phyloP scores from a whole-genome alignment of 2,797 vertebrate species.

The Pseudocheirus occidentalis region DNA sequence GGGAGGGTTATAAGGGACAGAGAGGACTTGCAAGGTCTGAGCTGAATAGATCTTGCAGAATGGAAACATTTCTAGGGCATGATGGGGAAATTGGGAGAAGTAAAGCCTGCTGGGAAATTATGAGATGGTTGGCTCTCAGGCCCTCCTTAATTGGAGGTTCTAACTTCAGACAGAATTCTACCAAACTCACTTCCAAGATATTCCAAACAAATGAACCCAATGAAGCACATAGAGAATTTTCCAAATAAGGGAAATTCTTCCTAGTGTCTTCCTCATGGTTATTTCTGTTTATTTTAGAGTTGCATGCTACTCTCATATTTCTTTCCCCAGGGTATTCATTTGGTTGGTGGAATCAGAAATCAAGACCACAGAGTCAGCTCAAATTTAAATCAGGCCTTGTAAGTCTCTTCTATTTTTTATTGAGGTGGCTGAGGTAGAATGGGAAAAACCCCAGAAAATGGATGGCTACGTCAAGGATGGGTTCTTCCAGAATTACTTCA shows the following conservation, averaged over 20 bases:
- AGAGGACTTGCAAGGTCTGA: not conserved
- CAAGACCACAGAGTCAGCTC: not conserved
- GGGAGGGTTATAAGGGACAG: not conserved
- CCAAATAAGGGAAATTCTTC: not conserved
- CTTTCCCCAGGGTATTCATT: constrained; percentile 41
- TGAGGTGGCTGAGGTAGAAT: not conserved
- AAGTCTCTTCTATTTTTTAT: not conserved
- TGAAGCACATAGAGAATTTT: constrained; percentile 18
- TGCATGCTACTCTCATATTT: constrained; percentile 22
- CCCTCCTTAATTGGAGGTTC: not conserved
- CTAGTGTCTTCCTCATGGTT: constrained; percentile 17
- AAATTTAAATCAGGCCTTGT: constrained; percentile 9
- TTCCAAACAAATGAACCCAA: constrained; percentile 8
- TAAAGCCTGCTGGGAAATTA: not conserved
- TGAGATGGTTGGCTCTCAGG: not conserved
- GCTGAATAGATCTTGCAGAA: not conserved
- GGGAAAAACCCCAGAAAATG: not conserved
- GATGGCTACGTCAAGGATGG: not conserved
- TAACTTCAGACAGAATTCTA: constrained; percentile 7
- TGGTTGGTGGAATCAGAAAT: constrained; percentile 42
- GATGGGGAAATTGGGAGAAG: not conserved
- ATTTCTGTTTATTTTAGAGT: constrained; percentile 51
- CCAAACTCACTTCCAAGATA: constrained; percentile 6
- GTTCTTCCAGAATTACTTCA: not conserved
- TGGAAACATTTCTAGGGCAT: not conserved